A percentile compares a stretch with the other conserved stretches of the same genome.
These are phyloP conservation scores for Garra rufa DNA, from an alignment of 2,113 vertebrate species.

Conservation along the genomic window DNA sequence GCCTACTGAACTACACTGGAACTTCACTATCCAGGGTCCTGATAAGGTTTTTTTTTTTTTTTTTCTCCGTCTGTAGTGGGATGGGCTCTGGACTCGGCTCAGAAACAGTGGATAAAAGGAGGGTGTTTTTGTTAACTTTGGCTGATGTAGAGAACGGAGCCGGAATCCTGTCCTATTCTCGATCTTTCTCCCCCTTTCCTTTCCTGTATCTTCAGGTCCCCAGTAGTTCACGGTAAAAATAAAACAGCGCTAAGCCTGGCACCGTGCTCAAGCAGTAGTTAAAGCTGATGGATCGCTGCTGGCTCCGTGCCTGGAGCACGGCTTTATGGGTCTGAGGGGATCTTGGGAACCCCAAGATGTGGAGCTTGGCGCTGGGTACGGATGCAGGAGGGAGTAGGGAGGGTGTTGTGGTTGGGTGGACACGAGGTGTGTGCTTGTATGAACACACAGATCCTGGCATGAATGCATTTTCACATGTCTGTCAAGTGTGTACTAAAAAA, in stretches of 20 bases:
- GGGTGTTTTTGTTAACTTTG: conserved; percentile 64
- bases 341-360: conserved; percentile 34
- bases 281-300: conserved; percentile 50
- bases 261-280: conserved; percentile 43
- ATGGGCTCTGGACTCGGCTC: conserved; percentile 10
- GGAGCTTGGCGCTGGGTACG: conserved; percentile 39
- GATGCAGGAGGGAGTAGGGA: conserved; percentile 29
- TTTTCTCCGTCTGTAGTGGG: neutral
- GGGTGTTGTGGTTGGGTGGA: conserved; percentile 23
- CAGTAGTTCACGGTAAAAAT: conserved; percentile 40
- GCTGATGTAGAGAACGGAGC: conserved; percentile 43
- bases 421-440: conserved; percentile 43
- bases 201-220: conserved; percentile 46
- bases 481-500: conserved; percentile 13
- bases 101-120: conserved; percentile 53
- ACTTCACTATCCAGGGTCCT: conserved; percentile 32
- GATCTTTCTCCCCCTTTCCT: conserved; percentile 7
- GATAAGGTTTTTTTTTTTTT: conserved; percentile 36
- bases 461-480: conserved; percentile 42
- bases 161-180: conserved; percentile 29
- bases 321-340: conserved; percentile 55
- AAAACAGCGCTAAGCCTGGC: conserved; percentile 38
- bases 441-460: conserved; percentile 27
- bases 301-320: conserved; percentile 40
- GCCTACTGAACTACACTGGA: conserved; percentile 1